Evolutionary conservation across 2,888 invertebrate species (phyloP), one percentile per base, ranked within the genome.

Genomic region (Alviniconcha strummeri): DNA sequence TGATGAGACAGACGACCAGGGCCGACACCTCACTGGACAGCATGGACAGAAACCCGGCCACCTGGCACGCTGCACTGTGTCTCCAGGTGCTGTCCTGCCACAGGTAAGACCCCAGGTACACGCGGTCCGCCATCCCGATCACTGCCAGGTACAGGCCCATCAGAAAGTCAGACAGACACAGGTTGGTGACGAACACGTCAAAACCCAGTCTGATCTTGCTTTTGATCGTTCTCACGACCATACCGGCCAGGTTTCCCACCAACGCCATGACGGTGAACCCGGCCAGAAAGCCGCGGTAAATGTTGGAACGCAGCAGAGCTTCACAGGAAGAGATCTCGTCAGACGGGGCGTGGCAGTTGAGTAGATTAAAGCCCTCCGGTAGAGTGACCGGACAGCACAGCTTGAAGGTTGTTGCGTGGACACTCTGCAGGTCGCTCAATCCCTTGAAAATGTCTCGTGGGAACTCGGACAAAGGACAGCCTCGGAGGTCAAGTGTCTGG

Each of bases 241-340:
- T 57, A 0, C 76, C 57, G 19, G 57, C 9, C 57, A 77, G 5
- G 19, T 77, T 77, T 77, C 76, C 76, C 19, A 77, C 5, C 19
- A 77, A 57, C 4, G 76, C 57, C 8, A 55, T 7, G 7, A 19
- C 19, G 11, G 76, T 19, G 57, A 77, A 77, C 6, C 56, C 57
- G 57, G 57, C 56, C 9, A 77, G 76, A 57, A 17, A 54, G 19
- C 11, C 57, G 5, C 76, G n/a, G 19, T 77, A 77, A 77, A 19
- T 11, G 17, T 55, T 55, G 3, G 76, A 57, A 17, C 55, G 54
- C 76, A 77, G 19, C 36, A 77, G 19, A 77, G 56, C 19, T 4
- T 77, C 15, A 60, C 76, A 77, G 9, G 76, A 77, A 19, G 76
- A 77, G 57, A 77, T 57, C 57, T 77, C 57, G 19, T 77, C 76